Evolutionary conservation across 2,113 vertebrate genomes (phyloP), one percentile per base, ranked within the genome.

Genomic region (Myrmophylax atrothorax): DNA sequence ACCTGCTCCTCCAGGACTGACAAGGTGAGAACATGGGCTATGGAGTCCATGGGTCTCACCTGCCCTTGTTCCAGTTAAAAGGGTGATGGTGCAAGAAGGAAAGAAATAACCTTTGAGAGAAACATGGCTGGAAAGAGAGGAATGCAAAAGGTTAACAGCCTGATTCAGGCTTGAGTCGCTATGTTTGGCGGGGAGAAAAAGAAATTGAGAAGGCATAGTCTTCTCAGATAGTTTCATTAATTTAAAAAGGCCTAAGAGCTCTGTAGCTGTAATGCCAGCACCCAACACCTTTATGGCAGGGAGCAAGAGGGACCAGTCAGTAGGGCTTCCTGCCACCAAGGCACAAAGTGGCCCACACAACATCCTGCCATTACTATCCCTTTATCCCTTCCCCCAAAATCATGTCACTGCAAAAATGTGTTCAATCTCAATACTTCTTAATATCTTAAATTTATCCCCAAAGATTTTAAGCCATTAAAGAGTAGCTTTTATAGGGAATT

Each of bases 401-500:
- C 24, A 78, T 4, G 31, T 55, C 90, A 67, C 56, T 31, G 47
- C 35, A 83, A 76, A 85, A 73, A 59, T 10, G 33, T 75, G 56
- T 46, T 84, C 49, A 55, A 70, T 38, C 47, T 37, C 63, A 59
- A 28, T 70, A 40, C 24, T 80, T 85, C 76, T 70, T 59, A 93
- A 37, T 50, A 58, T 59, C 60, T 89, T 78, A 66, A 89, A 94
- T 81, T 83, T 60, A 83, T 60, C 75, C 94, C 87, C 55, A 47
- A 94, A 89, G 95, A 77, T 76, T 75, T 37, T 72, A 40, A 81
- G 31, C 59, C 60, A 75, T 59, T 91, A 77, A 82, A 82, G 24
- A 74, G 38, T 26, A 18, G 91, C 63, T 52, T 94, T 94, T 77
- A 70, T 44, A 86, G 78, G 87, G 70, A 89, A 84, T 80, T 95